phyloP scores from a whole-genome alignment of 2,113 vertebrate genomes.

The Leucopsar rothschildi region DNA sequence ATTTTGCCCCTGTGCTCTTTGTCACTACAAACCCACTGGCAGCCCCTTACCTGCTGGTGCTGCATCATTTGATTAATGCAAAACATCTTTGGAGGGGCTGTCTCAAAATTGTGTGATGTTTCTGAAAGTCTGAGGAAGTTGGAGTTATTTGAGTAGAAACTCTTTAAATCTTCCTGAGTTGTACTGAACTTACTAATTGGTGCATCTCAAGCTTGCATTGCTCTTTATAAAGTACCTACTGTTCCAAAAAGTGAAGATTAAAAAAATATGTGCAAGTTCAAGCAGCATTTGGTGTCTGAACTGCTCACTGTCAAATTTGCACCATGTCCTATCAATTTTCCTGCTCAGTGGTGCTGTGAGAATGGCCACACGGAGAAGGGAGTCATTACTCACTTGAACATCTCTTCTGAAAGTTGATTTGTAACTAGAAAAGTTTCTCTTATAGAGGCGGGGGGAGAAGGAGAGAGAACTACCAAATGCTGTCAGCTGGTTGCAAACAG shows the following conservation, averaged over 20 bases:
- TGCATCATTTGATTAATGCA: background rate
- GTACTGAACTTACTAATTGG: background rate
- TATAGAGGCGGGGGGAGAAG: background rate
- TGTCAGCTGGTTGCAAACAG: background rate
- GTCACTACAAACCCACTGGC: background rate
- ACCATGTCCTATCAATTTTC: background rate
- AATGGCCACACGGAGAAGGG: background rate
- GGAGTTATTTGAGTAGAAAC: background rate
- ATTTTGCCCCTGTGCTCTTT: accelerated
- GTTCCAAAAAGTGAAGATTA: background rate
- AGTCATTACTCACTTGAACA: background rate
- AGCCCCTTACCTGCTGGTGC: background rate
- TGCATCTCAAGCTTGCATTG: background rate
- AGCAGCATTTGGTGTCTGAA: background rate
- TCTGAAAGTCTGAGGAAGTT: background rate
- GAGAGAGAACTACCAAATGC: background rate
- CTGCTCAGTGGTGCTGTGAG: background rate
- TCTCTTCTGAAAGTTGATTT: background rate
- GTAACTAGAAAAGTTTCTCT: background rate
- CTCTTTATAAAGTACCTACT: background rate
- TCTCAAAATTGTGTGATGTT: background rate
- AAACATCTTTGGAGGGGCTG: accelerated
- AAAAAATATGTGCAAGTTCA: background rate
- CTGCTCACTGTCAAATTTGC: background rate
- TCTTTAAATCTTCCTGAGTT: background rate